Percentiles rank a stretch among this genome's conserved stretches.
Conservation (phyloP, 2,888 invertebrate genomes). For the Anorthoa munda region DNA sequence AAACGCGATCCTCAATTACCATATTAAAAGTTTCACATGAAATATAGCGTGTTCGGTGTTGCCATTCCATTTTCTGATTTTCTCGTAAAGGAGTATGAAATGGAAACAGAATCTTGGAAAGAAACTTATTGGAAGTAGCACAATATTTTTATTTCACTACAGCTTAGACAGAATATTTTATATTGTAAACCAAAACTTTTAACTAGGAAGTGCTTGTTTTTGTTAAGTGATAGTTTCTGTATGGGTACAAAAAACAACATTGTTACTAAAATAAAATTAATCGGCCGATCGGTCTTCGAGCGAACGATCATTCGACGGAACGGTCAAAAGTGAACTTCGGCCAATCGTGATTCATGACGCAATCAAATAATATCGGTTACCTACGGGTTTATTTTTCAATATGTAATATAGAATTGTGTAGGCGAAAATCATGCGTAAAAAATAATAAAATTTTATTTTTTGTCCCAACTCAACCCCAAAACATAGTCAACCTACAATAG, state of each 20-base stretch:
- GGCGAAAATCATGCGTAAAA: no score
- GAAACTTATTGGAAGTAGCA: neutral
- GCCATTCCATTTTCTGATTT: constrained; percentile 40
- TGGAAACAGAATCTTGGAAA: constrained; percentile 34
- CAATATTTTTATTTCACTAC: neutral
- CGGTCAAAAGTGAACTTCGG: no score
- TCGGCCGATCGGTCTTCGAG: no score
- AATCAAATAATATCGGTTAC: no score
- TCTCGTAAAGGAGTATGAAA: constrained; percentile 34
- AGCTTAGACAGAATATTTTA: neutral
- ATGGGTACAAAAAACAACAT: no score
- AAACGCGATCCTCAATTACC: constrained; percentile 60
- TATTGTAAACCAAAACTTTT: neutral
- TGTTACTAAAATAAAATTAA: no score
- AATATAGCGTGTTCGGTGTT: constrained; percentile 67
- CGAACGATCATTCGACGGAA: no score
- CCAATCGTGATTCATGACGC: no score
- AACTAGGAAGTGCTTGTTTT: no score
- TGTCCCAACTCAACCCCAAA: neutral
- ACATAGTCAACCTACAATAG: constrained; percentile 71
- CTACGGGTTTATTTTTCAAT: neutral
- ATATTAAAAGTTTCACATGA: constrained; percentile 66
- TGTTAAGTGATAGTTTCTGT: no score
- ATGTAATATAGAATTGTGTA: no score
- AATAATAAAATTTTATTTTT: neutral